Percentiles rank a stretch among this genome's conserved stretches.
Evolutionary conservation across 2,888 invertebrate species (phyloP).

Genomic region (Pantelozetes paolii): DNA sequence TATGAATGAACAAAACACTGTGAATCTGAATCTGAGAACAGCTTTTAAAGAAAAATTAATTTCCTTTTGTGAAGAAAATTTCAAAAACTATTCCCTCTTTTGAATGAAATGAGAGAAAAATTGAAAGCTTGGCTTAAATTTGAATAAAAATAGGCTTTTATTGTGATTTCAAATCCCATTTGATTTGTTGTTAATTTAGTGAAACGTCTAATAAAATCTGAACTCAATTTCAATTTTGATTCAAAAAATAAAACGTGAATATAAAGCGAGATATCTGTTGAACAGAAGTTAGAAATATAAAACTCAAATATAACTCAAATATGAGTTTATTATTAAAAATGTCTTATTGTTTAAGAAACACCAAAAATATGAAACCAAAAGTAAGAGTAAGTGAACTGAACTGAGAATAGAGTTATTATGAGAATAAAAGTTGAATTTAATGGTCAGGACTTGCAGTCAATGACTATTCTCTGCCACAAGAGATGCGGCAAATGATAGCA

Average conservation of each 20-base stretch:
- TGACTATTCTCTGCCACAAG: not conserved
- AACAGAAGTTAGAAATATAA: no score
- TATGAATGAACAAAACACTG: no score
- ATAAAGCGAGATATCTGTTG: not conserved
- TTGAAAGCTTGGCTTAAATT: slow-evolving; percentile 10
- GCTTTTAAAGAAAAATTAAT: no score
- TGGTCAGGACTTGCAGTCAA: slow-evolving; percentile 1
- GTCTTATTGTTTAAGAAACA: not conserved
- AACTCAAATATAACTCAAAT: not conserved
- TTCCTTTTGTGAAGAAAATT: no score
- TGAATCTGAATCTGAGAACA: no score
- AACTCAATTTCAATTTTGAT: not conserved
- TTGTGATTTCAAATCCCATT: slow-evolving; percentile 10
- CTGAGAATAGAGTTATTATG: slow-evolving; percentile 11
- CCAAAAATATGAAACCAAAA: slow-evolving; percentile 7
- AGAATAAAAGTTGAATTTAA: slow-evolving; percentile 16
- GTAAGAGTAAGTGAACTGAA: not conserved
- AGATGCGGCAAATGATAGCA: not conserved
- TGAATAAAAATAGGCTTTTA: not conserved
- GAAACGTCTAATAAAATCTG: not conserved
- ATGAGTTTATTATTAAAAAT: slow-evolving; percentile 1
- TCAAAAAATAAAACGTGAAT: not conserved
- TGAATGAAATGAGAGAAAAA: no score
- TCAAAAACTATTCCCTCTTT: not conserved
- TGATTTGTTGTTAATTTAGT: slow-evolving; percentile 15